Conservation (phyloP, 2,113 vertebrate species). For the Eclectus roratus region DNA sequence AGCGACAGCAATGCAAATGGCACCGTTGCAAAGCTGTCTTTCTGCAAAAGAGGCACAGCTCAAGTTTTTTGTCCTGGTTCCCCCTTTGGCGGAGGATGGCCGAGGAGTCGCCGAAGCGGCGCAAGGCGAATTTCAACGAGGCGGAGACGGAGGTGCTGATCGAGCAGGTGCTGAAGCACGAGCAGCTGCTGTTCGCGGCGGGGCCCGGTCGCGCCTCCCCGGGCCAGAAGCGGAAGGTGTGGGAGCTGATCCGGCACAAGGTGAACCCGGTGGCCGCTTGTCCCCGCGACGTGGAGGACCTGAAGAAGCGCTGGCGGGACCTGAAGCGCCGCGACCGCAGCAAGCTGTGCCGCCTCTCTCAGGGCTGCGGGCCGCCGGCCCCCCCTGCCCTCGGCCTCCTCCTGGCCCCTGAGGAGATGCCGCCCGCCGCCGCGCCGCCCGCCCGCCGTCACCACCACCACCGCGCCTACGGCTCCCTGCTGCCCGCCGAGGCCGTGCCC, state of each 20-base stretch:
- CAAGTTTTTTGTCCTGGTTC: too few species aligned
- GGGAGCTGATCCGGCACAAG: constrained; percentile 64
- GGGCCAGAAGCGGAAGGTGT: constrained; percentile 49
- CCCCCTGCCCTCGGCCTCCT: constrained; percentile 43
- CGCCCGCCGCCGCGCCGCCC: background rate
- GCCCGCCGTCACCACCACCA: background rate
- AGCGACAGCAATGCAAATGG: too few species aligned
- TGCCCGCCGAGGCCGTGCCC: constrained; percentile 27
- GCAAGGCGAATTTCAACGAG: constrained; percentile 68
- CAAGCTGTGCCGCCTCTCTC: constrained; percentile 59
- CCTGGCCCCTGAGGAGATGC: background rate
- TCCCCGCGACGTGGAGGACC: constrained; percentile 59
- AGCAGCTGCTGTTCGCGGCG: constrained; percentile 46
- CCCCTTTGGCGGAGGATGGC: background rate
- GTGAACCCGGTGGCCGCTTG: constrained; percentile 68
- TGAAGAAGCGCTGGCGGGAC: constrained; percentile 69
- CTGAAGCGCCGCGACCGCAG: constrained; percentile 64
- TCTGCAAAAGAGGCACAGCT: too few species aligned
- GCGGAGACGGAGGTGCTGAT: constrained; percentile 68
- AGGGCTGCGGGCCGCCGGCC: constrained; percentile 21
- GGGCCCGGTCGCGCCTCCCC: constrained; percentile 49
- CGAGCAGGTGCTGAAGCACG: constrained; percentile 67
- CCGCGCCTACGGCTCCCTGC: background rate
- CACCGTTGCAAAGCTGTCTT: too few species aligned
- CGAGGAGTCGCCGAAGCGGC: constrained; percentile 61